These are phyloP conservation scores for Nysson spinosus DNA, from an alignment of 2,888 invertebrate genomes.

Conservation along the genomic window DNA sequence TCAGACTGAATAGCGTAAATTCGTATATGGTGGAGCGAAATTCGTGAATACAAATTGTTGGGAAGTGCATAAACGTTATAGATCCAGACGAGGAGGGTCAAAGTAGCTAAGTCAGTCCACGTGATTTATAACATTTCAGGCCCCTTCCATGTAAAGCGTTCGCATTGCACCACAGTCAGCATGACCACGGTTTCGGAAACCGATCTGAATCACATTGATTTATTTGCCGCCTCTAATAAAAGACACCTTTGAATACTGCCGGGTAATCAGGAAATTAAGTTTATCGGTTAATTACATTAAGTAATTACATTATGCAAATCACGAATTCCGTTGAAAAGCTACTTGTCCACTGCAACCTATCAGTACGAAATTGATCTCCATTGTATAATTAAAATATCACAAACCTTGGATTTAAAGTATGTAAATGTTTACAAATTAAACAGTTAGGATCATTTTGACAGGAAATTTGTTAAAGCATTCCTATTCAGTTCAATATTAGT, in stretches of 20 bases:
- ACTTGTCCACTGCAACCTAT: too few relatives aligned
- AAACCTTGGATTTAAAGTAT: too few relatives aligned
- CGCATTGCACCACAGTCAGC: conserved; percentile 46
- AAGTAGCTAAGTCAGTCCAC: conserved; percentile 56
- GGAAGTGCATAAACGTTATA: conserved; percentile 37
- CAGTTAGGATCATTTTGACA: too few relatives aligned
- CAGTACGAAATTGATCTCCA: too few relatives aligned
- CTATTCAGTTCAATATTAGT: too few relatives aligned
- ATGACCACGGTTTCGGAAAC: conserved; percentile 46
- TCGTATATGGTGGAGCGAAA: conserved; percentile 20
- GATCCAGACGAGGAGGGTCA: conserved; percentile 29
- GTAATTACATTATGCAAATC: too few relatives aligned
- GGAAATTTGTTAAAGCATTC: too few relatives aligned
- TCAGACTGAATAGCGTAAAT: conserved; percentile 16
- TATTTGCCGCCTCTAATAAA: conserved; percentile 33
- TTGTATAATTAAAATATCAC: too few relatives aligned
- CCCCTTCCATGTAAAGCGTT: conserved; percentile 31
- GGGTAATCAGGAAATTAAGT: too few relatives aligned
- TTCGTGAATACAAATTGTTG: conserved; percentile 53
- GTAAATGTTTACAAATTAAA: too few relatives aligned
- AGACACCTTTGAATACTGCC: conserved; percentile 8
- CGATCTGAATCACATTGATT: conserved; percentile 35
- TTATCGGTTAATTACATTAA: too few relatives aligned
- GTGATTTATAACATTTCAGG: conserved; percentile 52
- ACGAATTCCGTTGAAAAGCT: too few relatives aligned